Conservation (phyloP, 2,797 vertebrate genomes). For the Sciurus vulgaris region DNA sequence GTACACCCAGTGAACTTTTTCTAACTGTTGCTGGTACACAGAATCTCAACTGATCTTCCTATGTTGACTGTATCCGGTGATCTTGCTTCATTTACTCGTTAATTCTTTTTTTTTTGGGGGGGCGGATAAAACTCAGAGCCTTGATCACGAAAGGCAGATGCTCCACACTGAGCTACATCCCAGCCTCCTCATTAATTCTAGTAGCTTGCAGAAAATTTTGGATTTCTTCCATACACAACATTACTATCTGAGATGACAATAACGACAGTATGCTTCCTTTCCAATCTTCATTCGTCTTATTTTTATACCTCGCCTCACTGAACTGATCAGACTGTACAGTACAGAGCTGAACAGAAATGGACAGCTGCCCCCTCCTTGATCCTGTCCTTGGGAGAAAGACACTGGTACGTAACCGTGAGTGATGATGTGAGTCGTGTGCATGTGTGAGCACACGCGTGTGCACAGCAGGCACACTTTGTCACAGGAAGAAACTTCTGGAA, state of each 20-base stretch:
- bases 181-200: not conserved
- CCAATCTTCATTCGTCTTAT: not conserved
- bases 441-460: not conserved
- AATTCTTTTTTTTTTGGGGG: too few relatives aligned
- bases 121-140: too few relatives aligned
- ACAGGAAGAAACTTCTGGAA: too few relatives aligned
- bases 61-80: not conserved
- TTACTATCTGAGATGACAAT: not conserved
- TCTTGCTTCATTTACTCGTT: not conserved
- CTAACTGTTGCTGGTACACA: not conserved
- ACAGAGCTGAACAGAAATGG: not conserved
- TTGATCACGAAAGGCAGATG: too few relatives aligned
- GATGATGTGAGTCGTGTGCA: too few relatives aligned
- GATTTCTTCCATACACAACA: not conserved
- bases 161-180: too few relatives aligned
- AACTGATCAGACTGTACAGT: not conserved
- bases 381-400: not conserved
- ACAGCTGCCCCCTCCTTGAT: not conserved
- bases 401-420: not conserved
- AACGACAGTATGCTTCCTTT: not conserved
- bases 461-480: not conserved
- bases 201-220: not conserved
- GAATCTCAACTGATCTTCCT: conserved; percentile 21
- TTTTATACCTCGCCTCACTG: not conserved
- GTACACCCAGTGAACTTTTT: not conserved